phyloP scores from a whole-genome alignment of 2,888 invertebrate species.

The Hypena proboscidalis region DNA sequence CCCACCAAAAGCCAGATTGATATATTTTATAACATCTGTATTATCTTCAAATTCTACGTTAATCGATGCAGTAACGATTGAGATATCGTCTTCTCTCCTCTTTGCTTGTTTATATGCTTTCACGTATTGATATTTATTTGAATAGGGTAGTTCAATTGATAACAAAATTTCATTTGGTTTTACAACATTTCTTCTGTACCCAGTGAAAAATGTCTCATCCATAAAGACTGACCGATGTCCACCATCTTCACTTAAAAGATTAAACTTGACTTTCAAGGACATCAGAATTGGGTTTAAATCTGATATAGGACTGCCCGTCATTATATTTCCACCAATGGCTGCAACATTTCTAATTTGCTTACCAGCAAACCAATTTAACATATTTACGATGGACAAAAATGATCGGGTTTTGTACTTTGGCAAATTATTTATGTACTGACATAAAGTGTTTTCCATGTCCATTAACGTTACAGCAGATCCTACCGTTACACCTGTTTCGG shows the following conservation, averaged over 20 bases:
- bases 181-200: conserved; percentile 91
- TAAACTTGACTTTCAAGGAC: conserved; percentile 92
- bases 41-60: conserved; percentile 87
- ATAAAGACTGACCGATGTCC: conserved; percentile 87
- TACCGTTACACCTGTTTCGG: conserved; percentile 86
- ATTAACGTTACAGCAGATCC: conserved; percentile 94
- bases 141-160: conserved; percentile 90
- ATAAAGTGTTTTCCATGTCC: conserved; percentile 89
- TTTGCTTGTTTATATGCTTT: conserved; percentile 94
- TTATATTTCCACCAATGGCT: conserved; percentile 96
- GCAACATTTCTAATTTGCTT: conserved; percentile 98
- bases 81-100: conserved; percentile 95
- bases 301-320: conserved; percentile 98
- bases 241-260: conserved; percentile 83
- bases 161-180: conserved; percentile 89
- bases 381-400: conserved; percentile 89
- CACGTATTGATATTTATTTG: conserved; percentile 88
- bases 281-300: conserved; percentile 97
- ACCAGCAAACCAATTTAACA: conserved; percentile 98
- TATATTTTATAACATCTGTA: conserved; percentile 82
- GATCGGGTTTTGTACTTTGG: conserved; percentile 88
- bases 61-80: conserved; percentile 93
- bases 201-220: conserved; percentile 92
- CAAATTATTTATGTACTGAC: conserved; percentile 82
- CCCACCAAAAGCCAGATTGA: conserved; percentile 94